Evolutionary conservation across 2,797 vertebrate species (phyloP).

Genomic region (Aplochiton taeniatus): DNA sequence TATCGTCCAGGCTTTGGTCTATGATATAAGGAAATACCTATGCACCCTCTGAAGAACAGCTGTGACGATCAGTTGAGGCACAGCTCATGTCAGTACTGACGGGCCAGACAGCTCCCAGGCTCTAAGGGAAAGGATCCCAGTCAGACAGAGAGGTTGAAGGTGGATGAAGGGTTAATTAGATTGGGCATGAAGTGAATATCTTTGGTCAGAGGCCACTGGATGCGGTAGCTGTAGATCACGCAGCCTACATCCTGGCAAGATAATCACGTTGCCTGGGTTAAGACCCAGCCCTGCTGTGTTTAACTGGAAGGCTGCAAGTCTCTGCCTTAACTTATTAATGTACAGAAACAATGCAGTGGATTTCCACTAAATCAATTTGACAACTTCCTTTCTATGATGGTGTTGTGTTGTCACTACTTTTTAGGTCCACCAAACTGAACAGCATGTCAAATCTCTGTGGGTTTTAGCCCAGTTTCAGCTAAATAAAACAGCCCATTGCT

Average conservation of each 20-base stretch:
- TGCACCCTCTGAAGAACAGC: background rate
- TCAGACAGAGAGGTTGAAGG: background rate
- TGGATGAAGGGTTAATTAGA: background rate
- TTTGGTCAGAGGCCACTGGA: background rate
- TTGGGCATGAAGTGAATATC: background rate
- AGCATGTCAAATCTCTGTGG: background rate
- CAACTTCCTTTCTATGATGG: no score
- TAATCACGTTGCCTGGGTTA: background rate
- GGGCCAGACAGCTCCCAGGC: background rate
- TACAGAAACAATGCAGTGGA: background rate
- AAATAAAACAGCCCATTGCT: no score
- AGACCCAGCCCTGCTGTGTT: no score
- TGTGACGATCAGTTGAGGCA: background rate
- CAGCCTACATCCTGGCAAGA: background rate
- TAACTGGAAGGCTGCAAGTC: background rate
- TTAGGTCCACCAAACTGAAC: background rate
- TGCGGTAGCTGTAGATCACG: constrained; percentile 1
- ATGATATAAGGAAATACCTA: background rate
- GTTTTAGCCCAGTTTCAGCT: no score
- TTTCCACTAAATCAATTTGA: background rate
- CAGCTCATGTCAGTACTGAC: background rate
- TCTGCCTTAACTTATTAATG: background rate
- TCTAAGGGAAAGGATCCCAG: background rate
- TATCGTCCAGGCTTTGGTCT: background rate
- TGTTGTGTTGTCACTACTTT: background rate